phyloP scores from a whole-genome alignment of 64 coral and sea anemone species.

The Pachyseris speciosa region DNA sequence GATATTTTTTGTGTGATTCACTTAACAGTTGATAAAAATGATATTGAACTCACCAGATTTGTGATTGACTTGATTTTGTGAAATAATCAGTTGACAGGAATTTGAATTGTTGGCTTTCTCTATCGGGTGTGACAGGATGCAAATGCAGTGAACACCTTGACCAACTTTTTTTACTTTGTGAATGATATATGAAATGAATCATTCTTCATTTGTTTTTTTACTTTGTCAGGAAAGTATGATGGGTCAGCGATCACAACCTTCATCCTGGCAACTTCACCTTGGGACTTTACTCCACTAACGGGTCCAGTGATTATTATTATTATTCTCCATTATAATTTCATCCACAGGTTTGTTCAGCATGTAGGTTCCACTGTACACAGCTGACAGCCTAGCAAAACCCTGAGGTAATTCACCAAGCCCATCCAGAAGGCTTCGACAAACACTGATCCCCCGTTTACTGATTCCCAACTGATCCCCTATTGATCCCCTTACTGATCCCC shows the following conservation, averaged over 20 bases:
- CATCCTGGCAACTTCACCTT: constrained; percentile 74
- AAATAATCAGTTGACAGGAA: constrained; percentile 85
- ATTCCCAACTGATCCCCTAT: too few species aligned
- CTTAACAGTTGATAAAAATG: too few species aligned
- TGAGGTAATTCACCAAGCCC: constrained; percentile 90
- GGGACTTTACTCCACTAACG: constrained; percentile 59
- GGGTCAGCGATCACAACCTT: constrained; percentile 90
- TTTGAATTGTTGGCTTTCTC: constrained; percentile 47
- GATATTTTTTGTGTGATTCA: too few species aligned
- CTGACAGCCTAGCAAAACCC: constrained; percentile 79
- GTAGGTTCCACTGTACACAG: constrained; percentile 82
- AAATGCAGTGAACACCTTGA: constrained; percentile 85
- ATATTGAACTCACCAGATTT: constrained; percentile 88
- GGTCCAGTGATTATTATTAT: too few species aligned
- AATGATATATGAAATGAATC: too few species aligned
- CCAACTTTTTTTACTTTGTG: too few species aligned
- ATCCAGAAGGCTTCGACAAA: too few species aligned
- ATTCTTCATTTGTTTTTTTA: too few species aligned
- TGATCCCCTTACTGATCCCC: too few species aligned
- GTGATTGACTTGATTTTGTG: constrained; percentile 90
- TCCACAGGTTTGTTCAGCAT: constrained; percentile 84
- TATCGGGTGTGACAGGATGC: constrained; percentile 79
- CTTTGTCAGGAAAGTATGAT: constrained; percentile 81
- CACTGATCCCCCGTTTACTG: too few species aligned
- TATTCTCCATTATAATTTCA: constrained; percentile 65